A percentile compares a stretch with the other conserved stretches of the same genome.
phyloP scores from a whole-genome alignment of 2,888 invertebrate genomes.

The Macrosoma leucophasiata region DNA sequence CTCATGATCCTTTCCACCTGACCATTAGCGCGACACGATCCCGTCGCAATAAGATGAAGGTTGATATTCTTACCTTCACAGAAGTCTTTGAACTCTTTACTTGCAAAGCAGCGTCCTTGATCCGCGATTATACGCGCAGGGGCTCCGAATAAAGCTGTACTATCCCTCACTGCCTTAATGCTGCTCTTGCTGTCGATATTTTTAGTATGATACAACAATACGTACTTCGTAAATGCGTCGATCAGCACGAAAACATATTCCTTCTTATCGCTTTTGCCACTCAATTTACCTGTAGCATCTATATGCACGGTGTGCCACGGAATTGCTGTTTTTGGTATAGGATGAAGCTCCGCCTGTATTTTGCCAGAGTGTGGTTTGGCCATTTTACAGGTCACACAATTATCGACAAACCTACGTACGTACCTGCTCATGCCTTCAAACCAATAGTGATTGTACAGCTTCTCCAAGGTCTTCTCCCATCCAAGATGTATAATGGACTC shows the following conservation, averaged over 20 bases:
- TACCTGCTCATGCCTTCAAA: neutral
- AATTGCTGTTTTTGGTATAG: constrained; percentile 30
- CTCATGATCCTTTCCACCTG: constrained; percentile 25
- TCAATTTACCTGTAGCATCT: constrained; percentile 15
- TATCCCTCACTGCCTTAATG: constrained; percentile 9
- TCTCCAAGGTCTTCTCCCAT: constrained; percentile 2
- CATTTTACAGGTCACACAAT: constrained; percentile 32
- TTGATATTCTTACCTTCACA: too few relatives aligned
- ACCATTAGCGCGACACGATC: neutral
- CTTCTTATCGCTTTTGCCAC: constrained; percentile 9
- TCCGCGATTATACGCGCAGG: constrained; percentile 15
- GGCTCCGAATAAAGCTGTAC: constrained; percentile 11
- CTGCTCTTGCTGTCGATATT: constrained; percentile 22
- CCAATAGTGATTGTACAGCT: constrained; percentile 3
- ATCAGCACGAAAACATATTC: constrained; percentile 12
- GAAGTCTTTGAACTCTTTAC: too few relatives aligned
- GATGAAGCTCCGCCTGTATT: constrained; percentile 31
- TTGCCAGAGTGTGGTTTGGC: constrained; percentile 28
- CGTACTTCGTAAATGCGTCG: constrained; percentile 22
- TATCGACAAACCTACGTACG: neutral
- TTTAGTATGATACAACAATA: constrained; percentile 17
- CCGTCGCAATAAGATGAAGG: neutral
- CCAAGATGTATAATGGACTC: constrained; percentile 3
- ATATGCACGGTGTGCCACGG: constrained; percentile 26
- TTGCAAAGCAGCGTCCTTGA: constrained; percentile 14